phyloP scores from a whole-genome alignment of 2,888 invertebrate species.

The Teinopalpus imperialis region DNA sequence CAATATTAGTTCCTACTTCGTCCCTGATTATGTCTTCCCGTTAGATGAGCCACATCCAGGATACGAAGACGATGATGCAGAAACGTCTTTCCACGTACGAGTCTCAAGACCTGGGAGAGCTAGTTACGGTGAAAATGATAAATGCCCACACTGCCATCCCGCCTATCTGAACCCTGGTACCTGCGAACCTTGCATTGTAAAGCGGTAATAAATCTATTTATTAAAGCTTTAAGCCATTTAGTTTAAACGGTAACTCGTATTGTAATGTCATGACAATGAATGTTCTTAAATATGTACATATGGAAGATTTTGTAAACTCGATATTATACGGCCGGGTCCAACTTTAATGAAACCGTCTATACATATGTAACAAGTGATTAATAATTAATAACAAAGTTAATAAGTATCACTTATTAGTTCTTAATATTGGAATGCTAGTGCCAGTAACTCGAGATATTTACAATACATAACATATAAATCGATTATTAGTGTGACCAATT shows the following conservation, averaged over 20 bases:
- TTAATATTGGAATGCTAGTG: too few relatives aligned
- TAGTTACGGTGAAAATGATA: constrained; percentile 82
- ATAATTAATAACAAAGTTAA: too few relatives aligned
- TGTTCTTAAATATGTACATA: not conserved
- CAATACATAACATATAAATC: too few relatives aligned
- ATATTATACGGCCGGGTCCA: not conserved
- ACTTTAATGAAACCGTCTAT: too few relatives aligned
- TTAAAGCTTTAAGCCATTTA: constrained; percentile 9
- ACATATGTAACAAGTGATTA: too few relatives aligned
- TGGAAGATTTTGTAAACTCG: not conserved
- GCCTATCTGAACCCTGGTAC: constrained; percentile 83
- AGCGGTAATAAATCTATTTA: constrained; percentile 50
- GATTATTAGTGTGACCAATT: too few relatives aligned
- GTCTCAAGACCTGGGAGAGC: constrained; percentile 68
- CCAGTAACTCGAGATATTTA: too few relatives aligned
- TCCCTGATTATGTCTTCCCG: constrained; percentile 84
- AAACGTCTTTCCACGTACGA: constrained; percentile 83
- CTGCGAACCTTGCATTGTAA: constrained; percentile 84
- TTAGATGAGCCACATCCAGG: constrained; percentile 83
- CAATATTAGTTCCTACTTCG: constrained; percentile 81
- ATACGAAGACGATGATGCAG: constrained; percentile 76
- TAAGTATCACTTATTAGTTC: too few relatives aligned
- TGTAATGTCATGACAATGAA: constrained; percentile 3
- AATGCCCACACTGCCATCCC: constrained; percentile 85
- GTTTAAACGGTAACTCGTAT: constrained; percentile 12